Evolutionary conservation across 2,797 vertebrate genomes (phyloP).

Genomic region (Holocentrus rufus): DNA sequence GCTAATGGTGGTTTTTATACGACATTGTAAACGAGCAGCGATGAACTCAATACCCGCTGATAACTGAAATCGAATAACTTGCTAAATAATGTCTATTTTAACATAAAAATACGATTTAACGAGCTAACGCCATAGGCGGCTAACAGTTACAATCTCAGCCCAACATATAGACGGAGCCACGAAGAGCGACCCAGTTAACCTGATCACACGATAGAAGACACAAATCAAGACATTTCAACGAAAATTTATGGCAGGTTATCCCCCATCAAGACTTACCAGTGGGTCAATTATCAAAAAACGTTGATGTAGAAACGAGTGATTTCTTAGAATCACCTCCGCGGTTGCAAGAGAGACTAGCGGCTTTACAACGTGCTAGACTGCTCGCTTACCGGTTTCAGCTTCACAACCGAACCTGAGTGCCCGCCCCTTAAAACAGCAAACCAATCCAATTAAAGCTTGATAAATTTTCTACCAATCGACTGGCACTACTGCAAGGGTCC

Average conservation of each 20-base stretch:
- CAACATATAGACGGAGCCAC: conserved; percentile 54
- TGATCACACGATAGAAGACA: fast-evolving
- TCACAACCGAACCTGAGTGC: conserved; percentile 22
- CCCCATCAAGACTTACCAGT: conserved; percentile 56
- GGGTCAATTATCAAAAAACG: conserved; percentile 53
- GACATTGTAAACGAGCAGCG: fast-evolving
- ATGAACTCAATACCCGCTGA: fast-evolving
- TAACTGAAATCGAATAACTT: fast-evolving
- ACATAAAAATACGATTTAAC: fast-evolving
- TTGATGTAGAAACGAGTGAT: conserved; percentile 47
- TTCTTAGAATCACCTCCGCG: conserved; percentile 49
- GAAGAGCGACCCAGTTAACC: conserved; percentile 25
- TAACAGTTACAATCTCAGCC: conserved; percentile 2
- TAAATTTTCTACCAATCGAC: conserved; percentile 49
- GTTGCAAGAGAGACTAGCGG: conserved; percentile 43
- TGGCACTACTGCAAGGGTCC: fast-evolving
- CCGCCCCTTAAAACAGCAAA: neutral
- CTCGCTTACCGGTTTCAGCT: conserved; percentile 67
- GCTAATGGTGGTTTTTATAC: fast-evolving
- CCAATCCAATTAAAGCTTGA: conserved; percentile 60
- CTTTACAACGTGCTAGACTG: conserved; percentile 73
- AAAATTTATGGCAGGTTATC: fast-evolving
- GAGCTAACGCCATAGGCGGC: conserved; percentile 26
- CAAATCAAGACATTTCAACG: fast-evolving
- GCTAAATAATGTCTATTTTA: fast-evolving